These are phyloP conservation scores for Menura novaehollandiae DNA, from an alignment of 2,113 vertebrate genomes.

Conservation along the genomic window DNA sequence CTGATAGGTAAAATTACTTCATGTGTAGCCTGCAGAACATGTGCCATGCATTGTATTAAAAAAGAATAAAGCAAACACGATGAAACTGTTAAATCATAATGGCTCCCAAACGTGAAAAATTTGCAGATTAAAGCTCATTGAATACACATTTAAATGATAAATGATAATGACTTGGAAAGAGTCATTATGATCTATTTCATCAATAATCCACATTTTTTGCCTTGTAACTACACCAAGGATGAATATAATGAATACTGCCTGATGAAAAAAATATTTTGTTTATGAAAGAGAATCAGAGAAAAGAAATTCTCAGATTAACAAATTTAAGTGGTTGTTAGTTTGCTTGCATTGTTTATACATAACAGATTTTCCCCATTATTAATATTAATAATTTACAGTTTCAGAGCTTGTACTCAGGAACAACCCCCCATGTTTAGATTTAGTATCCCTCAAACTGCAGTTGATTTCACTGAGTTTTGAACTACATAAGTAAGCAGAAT, in stretches of 20 bases:
- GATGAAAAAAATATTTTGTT: slow-evolving; percentile 55
- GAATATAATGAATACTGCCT: slow-evolving; percentile 36
- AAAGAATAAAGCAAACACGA: slow-evolving; percentile 61
- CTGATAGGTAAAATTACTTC: not conserved
- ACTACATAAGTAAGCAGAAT: not conserved
- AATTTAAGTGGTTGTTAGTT: slow-evolving; percentile 32
- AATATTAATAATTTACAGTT: slow-evolving; percentile 69
- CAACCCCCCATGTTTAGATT: not conserved
- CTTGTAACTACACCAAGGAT: slow-evolving; percentile 46
- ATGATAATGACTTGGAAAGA: slow-evolving; percentile 60
- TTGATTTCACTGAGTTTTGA: not conserved
- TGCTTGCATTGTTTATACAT: slow-evolving; percentile 9
- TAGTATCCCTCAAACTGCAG: not conserved
- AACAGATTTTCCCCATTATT: slow-evolving; percentile 58
- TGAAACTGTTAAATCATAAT: slow-evolving; percentile 65
- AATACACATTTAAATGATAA: slow-evolving; percentile 70
- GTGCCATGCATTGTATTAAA: not conserved
- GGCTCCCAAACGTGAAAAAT: slow-evolving; percentile 65
- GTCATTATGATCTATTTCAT: slow-evolving; percentile 66
- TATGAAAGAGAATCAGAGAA: slow-evolving; percentile 41
- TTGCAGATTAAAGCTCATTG: slow-evolving; percentile 71
- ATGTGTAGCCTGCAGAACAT: not conserved
- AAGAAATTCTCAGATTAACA: slow-evolving; percentile 42
- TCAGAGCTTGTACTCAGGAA: slow-evolving; percentile 20
- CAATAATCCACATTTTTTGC: slow-evolving; percentile 60